phyloP scores from a whole-genome alignment of 2,888 invertebrate genomes.

The Diarsia dahlii region DNA sequence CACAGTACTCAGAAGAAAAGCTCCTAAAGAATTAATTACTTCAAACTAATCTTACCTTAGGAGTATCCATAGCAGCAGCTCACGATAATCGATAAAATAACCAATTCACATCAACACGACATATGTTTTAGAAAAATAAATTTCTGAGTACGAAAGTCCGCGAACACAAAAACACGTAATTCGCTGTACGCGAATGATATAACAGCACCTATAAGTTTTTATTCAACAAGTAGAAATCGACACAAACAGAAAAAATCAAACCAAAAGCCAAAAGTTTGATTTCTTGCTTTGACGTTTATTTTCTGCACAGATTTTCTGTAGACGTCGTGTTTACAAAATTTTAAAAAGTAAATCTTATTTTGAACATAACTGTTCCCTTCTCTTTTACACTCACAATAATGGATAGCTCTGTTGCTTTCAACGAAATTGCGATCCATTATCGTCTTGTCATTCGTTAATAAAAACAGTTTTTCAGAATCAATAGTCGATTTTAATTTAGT shows the following conservation, averaged over 20 bases:
- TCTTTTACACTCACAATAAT: not conserved
- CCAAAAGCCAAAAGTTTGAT: constrained; percentile 56
- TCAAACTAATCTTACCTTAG: constrained; percentile 79
- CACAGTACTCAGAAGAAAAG: not conserved
- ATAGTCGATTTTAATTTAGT: not conserved
- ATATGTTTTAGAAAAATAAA: constrained; percentile 60
- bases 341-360: not conserved
- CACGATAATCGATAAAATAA: constrained; percentile 80
- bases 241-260: constrained; percentile 56
- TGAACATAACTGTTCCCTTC: constrained; percentile 27
- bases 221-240: constrained; percentile 45
- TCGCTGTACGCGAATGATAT: constrained; percentile 12
- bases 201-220: constrained; percentile 22
- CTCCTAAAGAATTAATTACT: not conserved
- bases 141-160: constrained; percentile 36
- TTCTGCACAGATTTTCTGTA: constrained; percentile 43
- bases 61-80: constrained; percentile 83
- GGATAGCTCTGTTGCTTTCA: not conserved
- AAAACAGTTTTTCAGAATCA: not conserved
- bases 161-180: constrained; percentile 28
- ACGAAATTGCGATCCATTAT: not conserved
- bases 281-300: constrained; percentile 55
- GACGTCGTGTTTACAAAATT: constrained; percentile 9
- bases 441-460: not conserved
- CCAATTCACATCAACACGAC: constrained; percentile 72